phyloP scores from a whole-genome alignment of 2,888 invertebrate genomes.

The Lasius fuliginosus region DNA sequence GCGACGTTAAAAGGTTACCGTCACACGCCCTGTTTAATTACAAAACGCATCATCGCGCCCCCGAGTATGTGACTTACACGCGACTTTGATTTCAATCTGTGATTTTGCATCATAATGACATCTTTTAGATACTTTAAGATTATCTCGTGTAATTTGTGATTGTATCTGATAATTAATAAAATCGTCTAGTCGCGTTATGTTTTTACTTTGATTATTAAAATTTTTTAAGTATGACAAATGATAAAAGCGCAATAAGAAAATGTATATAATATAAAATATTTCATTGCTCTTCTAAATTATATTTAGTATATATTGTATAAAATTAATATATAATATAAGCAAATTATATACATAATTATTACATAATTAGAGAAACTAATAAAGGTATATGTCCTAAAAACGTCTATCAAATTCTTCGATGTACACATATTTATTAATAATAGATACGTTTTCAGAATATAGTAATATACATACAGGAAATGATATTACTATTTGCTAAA shows the following conservation, averaged over 20 bases:
- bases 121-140: slow-evolving; percentile 1
- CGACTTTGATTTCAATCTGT: slow-evolving; percentile 25
- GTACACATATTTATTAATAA: slow-evolving; percentile 6
- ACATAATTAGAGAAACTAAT: background rate
- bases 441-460: background rate
- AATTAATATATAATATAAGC: slow-evolving; percentile 1
- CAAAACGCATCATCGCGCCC: slow-evolving; percentile 14
- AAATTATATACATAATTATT: no score
- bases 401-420: background rate
- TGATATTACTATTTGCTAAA: slow-evolving; percentile 18
- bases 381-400: background rate
- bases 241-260: background rate
- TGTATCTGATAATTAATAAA: slow-evolving; percentile 4
- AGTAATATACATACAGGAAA: background rate
- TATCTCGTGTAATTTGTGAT: background rate
- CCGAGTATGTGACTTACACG: slow-evolving; percentile 26
- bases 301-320: background rate
- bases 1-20: slow-evolving; percentile 36
- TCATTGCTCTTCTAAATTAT: background rate
- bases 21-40: slow-evolving; percentile 37
- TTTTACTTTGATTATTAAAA: background rate
- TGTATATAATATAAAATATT: background rate
- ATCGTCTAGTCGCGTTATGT: background rate
- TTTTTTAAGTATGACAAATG: background rate
- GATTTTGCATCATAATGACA: slow-evolving; percentile 24